Base-by-base conservation (phyloP, 2,888 invertebrate genomes). In the Phortica magna region DNA sequence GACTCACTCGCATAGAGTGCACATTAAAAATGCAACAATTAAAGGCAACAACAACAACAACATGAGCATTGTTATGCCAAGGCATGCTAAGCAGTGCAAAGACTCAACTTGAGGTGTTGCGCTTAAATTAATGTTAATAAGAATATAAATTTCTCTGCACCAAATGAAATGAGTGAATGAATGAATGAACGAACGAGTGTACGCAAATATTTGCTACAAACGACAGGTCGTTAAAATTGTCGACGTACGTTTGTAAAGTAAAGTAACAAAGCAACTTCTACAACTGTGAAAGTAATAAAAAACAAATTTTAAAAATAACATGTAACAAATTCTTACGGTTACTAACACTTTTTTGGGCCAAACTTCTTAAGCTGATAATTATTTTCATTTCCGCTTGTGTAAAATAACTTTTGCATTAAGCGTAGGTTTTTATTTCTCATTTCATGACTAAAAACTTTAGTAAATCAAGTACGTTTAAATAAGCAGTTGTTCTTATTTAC, bases 21-120 rank as follows among this genome's bases (percentile, higher is more conserved):
- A 80, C 80, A 86, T 86, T 83, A 78, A 88, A 88, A 83, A 86
- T 86, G 87, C 88, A 83, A 80, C 88, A 88, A 88, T 86, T 86
- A 87, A 88, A 82, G 84, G 71, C 80, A 87, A 82, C 82, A 88
- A 80, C 83, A 80, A 80, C 77, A 81, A 70, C 73, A 55, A 22
- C n/a, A n/a, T n/a, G n/a, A n/a, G n/a, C n/a, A n/a, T n/a, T n/a
- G n/a, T n/a, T n/a, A n/a, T 74, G 65, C 59, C 79, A 76, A 19
- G 68, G 61, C 31, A 48, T 48, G 48, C 48, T 14, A 14, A 48
- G 48, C 14, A 6, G 48, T 48, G 31, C 31, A 31, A 31, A 0
- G 31, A 48, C 48, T 48, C 14, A 14, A 48, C 48, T 48, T 48
- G 48, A 48, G 48, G 48, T 48, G 48, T 48, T 48, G 48, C 14